Base-by-base conservation (phyloP, 2,797 vertebrate genomes). In the Cygnus olor region DNA sequence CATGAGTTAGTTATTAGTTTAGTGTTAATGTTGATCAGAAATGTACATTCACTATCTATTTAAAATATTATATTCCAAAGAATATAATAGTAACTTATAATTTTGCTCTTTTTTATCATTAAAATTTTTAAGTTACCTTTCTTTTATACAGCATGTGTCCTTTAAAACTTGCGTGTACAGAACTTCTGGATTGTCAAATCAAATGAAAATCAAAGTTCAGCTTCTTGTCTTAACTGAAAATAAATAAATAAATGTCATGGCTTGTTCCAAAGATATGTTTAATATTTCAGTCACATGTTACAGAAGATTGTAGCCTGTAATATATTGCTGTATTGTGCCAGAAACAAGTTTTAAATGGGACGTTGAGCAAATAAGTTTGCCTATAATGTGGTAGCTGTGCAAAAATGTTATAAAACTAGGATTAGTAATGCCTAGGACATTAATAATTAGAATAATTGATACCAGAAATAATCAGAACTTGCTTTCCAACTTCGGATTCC, bases 141-240 rank as follows among this genome's bases (percentile, higher is more conserved):
- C 20, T 63, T 91, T 95, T 70, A 78, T 71, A 74, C 71, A 89
- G 79, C 34, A 57, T 78, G 58, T 88, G 74, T 18, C 47, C 73
- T 92, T 94, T 93, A 57, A 78, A 76, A 34, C 17, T 61, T 65
- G 6, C 78, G n/a, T 70, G 19, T 91, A 42, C 15, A 54, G 9
- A 83, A 80, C 80, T 88, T 96, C 79, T 84, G 47, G 34, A 78
- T 94, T 91, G 32, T 76, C 79, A 86, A 87, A 64, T 49, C 16
- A 74, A 91, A 61, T 73, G 32, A 72, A 97, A 92, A 47, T 68
- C 71, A 89, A 44, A 47, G 9, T 78, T 91, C 14, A 47, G 32
- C 76, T 80, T 92, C 64, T 70, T 93, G 54, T 53, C 58, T 44
- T 93, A 88, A 88, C 24, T 92, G 90, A 93, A 94, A 88, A 91